These are phyloP conservation scores for Dryobates pubescens DNA, from an alignment of 2,797 vertebrate genomes.

Conservation along the genomic window DNA sequence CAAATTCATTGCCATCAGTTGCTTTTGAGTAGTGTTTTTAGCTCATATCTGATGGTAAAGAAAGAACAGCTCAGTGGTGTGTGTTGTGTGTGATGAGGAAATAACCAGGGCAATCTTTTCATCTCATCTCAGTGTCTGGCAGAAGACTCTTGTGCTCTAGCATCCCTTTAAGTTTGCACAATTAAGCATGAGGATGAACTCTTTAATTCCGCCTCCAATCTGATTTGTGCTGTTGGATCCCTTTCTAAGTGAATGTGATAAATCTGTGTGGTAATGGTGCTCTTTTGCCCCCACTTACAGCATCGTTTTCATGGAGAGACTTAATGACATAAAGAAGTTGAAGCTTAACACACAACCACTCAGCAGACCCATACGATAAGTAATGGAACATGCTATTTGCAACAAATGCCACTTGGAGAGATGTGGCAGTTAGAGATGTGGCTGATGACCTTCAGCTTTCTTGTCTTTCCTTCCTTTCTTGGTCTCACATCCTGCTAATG, in stretches of 20 bases:
- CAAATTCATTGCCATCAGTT: neutral
- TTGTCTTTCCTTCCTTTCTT: neutral
- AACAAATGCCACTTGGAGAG: neutral
- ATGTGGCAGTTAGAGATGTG: neutral
- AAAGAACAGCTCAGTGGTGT: neutral
- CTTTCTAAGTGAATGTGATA: neutral
- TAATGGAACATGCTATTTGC: neutral
- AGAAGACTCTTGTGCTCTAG: neutral
- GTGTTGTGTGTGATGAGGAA: neutral
- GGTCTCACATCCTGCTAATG: neutral
- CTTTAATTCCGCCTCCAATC: neutral
- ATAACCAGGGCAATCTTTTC: neutral
- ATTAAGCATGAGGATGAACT: neutral
- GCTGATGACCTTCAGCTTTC: neutral
- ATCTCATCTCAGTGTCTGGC: neutral
- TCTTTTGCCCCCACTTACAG: accelerated
- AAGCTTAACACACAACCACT: neutral
- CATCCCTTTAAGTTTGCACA: neutral
- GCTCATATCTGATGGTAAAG: neutral
- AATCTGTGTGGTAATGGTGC: neutral
- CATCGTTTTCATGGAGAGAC: neutral
- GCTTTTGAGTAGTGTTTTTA: neutral
- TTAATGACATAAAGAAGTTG: neutral
- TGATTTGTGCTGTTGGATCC: neutral
- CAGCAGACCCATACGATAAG: neutral